A percentile compares a stretch with the other conserved stretches of the same genome.
phyloP scores from a whole-genome alignment of 2,888 invertebrate genomes.

The Keiferia lycopersicella region DNA sequence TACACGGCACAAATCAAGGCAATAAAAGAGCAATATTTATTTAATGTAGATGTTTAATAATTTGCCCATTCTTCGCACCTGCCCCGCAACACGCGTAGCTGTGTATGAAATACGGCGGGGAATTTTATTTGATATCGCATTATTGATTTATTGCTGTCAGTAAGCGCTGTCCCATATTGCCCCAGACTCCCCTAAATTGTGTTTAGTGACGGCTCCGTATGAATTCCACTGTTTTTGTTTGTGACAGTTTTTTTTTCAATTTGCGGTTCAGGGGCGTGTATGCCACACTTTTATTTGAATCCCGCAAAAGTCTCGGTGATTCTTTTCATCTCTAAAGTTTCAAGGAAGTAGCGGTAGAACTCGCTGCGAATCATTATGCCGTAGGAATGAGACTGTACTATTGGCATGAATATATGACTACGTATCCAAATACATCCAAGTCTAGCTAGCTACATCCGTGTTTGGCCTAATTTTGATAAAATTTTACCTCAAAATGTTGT shows the following conservation, averaged over 20 bases:
- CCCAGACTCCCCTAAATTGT: conserved; percentile 45
- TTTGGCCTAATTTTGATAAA: no score
- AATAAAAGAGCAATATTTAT: conserved; percentile 14
- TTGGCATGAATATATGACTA: no score
- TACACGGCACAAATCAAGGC: background rate
- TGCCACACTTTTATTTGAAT: background rate
- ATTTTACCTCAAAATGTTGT: no score
- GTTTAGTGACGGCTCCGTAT: conserved; percentile 55
- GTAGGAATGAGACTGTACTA: no score
- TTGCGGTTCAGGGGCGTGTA: conserved; percentile 2
- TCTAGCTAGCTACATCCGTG: no score
- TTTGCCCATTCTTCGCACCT: conserved; percentile 19
- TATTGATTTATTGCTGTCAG: conserved; percentile 70
- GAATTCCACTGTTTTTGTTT: conserved; percentile 50
- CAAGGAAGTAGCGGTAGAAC: no score
- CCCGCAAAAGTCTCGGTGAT: background rate
- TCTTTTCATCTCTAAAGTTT: no score
- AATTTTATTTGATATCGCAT: conserved; percentile 75
- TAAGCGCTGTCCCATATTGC: conserved; percentile 48
- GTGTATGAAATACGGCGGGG: conserved; percentile 63
- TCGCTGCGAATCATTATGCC: no score
- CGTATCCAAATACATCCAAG: no score
- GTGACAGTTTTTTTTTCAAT: conserved; percentile 45
- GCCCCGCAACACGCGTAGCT: conserved; percentile 30
- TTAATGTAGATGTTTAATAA: conserved; percentile 18